Conservation (phyloP, 1,140 invertebrate genomes). For the Diorhabda sublineata region DNA sequence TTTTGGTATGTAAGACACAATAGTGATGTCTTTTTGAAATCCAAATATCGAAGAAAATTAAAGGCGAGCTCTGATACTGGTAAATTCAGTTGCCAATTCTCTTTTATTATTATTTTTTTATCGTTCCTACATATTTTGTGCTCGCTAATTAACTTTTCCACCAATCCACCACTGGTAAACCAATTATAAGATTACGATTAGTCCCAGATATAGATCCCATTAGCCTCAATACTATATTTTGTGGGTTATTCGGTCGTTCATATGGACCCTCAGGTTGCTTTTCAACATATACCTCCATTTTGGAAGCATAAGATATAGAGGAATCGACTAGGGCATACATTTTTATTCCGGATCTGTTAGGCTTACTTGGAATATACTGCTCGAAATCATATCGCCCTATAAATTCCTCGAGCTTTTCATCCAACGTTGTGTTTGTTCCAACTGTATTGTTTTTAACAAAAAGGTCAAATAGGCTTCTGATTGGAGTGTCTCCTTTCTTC, state of each 20-base stretch:
- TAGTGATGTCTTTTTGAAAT: too few relatives aligned
- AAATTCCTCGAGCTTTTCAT: slow-evolving; percentile 13
- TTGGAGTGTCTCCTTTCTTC: background rate
- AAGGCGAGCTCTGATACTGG: too few relatives aligned
- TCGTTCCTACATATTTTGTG: too few relatives aligned
- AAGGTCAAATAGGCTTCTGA: background rate
- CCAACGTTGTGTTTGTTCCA: slow-evolving; percentile 14
- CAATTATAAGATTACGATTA: slow-evolving; percentile 36
- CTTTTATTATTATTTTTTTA: too few relatives aligned
- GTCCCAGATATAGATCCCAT: slow-evolving; percentile 31
- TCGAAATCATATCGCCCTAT: background rate
- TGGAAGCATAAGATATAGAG: slow-evolving; percentile 29
- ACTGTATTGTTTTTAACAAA: background rate
- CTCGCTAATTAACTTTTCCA: too few relatives aligned
- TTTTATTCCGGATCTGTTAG: slow-evolving; percentile 41
- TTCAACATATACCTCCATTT: slow-evolving; percentile 34
- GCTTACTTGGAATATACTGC: slow-evolving; percentile 9
- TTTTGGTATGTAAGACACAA: background rate
- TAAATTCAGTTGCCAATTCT: too few relatives aligned
- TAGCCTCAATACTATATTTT: slow-evolving; percentile 30
- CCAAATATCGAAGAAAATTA: too few relatives aligned
- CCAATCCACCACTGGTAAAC: too few relatives aligned
- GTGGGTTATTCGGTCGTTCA: background rate
- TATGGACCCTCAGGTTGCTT: slow-evolving; percentile 31
- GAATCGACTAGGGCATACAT: slow-evolving; percentile 33